Evolutionary conservation across 2,888 invertebrate genomes (phyloP), one percentile per base, ranked within the genome.

Genomic region (Caenorhabditis uteleia): DNA sequence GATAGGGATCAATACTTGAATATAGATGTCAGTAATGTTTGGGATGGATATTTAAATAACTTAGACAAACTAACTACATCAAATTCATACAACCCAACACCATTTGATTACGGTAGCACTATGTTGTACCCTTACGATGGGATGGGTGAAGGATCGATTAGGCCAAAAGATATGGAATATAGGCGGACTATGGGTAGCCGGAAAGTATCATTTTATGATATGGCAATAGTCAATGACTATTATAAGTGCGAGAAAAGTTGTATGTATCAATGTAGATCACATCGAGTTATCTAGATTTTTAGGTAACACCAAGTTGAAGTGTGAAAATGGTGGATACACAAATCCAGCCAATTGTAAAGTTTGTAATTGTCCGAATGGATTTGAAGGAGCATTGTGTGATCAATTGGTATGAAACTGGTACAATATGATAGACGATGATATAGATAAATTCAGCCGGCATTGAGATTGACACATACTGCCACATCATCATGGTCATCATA

Each of bases 161-260:
- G 53, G 1, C 69, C 75, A 5, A 62, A 55, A 42, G 56, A 69
- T 42, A 25, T 62, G 14, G 58, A 68, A 23, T 74, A 69, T 51
- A 67, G 68, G 42, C 65, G 67, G 31, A 73, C 73, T 0, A 71
- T 75, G 71, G 75, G 75, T 3, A 62, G 61, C 8, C 67, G 73
- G 33, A 58, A 69, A 12, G 69, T 74, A 10, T 57, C 67, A 29
- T 75, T 75, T 46, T 69, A 69, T 31, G 80, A 80, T 56, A 69
- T 80, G 16, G 68, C 74, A 6, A 75, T 75, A 68, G 75, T 80
- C 76, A 80, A 80, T 56, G 68, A 72, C 25, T 72, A 75, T 39
- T 80, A 80, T 56, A 64, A 69, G 50, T 65, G 74, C 70, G 12
- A 26, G 14, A 40, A 20, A 6, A 20, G 25, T n/a, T n/a, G n/a